Conservation (phyloP, 2,113 vertebrate genomes). For the Brienomyrus brachyistius region DNA sequence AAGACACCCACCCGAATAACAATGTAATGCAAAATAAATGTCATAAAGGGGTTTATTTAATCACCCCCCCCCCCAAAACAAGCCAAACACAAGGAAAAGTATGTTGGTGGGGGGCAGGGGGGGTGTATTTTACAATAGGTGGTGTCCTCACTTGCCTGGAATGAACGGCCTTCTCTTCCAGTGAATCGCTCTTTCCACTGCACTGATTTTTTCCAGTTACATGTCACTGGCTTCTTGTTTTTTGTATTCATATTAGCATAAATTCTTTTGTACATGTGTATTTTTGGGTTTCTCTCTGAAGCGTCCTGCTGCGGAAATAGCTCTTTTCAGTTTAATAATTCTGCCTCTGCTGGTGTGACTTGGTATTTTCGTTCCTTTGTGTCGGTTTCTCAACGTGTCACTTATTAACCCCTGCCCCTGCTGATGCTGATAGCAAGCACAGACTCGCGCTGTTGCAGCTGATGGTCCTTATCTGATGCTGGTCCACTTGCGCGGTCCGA, state of each 20-base stretch:
- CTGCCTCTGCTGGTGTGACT: neutral
- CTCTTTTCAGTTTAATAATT: neutral
- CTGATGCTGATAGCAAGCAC: neutral
- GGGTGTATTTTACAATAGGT: neutral
- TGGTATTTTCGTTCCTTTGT: neutral
- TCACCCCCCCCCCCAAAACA: neutral
- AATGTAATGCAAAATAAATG: neutral
- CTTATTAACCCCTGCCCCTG: neutral
- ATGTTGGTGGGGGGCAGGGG: neutral
- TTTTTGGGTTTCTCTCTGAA: neutral
- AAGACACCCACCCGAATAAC: neutral
- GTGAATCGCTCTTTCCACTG: neutral
- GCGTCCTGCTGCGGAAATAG: neutral
- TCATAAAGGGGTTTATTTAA: neutral
- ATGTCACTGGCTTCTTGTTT: neutral
- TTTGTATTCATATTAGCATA: neutral
- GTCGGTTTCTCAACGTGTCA: neutral
- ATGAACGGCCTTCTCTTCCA: neutral
- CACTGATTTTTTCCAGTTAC: neutral
- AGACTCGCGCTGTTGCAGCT: neutral
- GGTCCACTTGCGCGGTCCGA: neutral
- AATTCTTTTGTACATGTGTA: neutral
- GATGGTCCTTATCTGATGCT: neutral
- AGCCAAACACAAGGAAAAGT: neutral
- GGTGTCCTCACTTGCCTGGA: neutral